Percentiles rank a stretch among this genome's conserved stretches.
Evolutionary conservation across 2,797 vertebrate species (phyloP).

Genomic region (Esox masquinongy): DNA sequence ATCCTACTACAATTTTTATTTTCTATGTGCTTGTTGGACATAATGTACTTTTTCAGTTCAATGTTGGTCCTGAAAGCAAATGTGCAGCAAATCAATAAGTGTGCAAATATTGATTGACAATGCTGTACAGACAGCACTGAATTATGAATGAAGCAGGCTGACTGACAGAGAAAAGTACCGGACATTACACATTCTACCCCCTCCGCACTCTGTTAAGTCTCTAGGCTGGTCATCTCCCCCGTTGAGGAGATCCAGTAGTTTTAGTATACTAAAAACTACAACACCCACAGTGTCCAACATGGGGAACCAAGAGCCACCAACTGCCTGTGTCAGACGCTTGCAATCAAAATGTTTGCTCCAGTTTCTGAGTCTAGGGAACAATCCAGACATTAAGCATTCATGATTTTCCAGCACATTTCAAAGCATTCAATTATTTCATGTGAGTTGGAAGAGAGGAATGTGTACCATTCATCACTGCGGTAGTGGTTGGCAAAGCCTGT

Average conservation of each 20-base stretch:
- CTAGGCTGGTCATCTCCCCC: neutral
- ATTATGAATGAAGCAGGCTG: constrained; percentile 43
- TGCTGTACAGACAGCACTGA: neutral
- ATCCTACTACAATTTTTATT: too few relatives aligned
- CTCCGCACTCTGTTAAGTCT: constrained; percentile 16
- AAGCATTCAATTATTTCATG: neutral
- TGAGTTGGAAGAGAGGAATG: neutral
- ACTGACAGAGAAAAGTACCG: constrained; percentile 16
- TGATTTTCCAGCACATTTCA: constrained; percentile 6
- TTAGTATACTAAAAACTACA: neutral
- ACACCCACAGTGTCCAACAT: neutral
- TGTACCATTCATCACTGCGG: neutral
- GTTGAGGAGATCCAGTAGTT: too few relatives aligned
- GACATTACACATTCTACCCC: constrained; percentile 20
- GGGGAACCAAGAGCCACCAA: neutral
- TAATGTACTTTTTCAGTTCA: constrained; percentile 18
- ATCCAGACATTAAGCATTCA: neutral
- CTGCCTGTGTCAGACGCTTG: neutral
- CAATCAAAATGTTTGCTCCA: neutral
- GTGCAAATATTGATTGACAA: neutral
- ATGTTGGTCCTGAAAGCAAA: constrained; percentile 15
- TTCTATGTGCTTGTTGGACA: too few relatives aligned
- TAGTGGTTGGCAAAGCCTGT: neutral
- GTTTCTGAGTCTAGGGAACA: neutral
- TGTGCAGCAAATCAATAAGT: neutral